These are phyloP conservation scores for Spilogale gracilis DNA, from an alignment of 2,113 vertebrate species.

Conservation along the genomic window DNA sequence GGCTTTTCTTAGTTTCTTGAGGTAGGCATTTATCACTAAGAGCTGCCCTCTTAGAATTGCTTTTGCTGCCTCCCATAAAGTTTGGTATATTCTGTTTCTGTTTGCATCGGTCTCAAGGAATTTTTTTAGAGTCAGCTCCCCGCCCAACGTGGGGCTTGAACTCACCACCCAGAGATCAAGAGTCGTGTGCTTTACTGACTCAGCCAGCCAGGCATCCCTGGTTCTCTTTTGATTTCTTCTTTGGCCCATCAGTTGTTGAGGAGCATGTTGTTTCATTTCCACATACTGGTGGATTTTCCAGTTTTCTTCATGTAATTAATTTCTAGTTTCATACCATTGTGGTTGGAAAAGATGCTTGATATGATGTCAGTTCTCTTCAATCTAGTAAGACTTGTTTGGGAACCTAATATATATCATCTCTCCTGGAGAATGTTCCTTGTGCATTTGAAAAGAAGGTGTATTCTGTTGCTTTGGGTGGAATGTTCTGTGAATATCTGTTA, in stretches of 20 bases:
- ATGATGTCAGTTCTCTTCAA: neutral
- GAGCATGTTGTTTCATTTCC: neutral
- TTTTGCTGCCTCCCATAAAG: neutral
- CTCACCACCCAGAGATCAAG: neutral
- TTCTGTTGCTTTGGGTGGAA: neutral
- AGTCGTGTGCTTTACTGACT: neutral
- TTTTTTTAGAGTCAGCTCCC: neutral
- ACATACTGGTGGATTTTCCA: neutral
- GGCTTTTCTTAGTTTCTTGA: neutral
- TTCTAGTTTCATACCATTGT: neutral
- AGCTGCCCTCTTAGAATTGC: neutral
- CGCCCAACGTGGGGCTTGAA: neutral
- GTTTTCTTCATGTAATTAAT: neutral
- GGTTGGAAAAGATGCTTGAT: neutral
- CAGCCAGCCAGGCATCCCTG: neutral
- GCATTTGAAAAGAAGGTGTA: neutral
- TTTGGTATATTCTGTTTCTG: neutral
- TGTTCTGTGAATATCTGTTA: neutral
- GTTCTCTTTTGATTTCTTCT: neutral
- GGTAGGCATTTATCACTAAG: neutral
- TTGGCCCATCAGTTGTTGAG: neutral
- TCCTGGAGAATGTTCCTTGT: neutral
- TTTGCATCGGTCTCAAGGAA: neutral
- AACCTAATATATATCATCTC: neutral
- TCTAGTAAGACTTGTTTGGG: neutral